Evolutionary conservation across 1,140 invertebrate genomes (phyloP).

Genomic region (Delia radicum): DNA sequence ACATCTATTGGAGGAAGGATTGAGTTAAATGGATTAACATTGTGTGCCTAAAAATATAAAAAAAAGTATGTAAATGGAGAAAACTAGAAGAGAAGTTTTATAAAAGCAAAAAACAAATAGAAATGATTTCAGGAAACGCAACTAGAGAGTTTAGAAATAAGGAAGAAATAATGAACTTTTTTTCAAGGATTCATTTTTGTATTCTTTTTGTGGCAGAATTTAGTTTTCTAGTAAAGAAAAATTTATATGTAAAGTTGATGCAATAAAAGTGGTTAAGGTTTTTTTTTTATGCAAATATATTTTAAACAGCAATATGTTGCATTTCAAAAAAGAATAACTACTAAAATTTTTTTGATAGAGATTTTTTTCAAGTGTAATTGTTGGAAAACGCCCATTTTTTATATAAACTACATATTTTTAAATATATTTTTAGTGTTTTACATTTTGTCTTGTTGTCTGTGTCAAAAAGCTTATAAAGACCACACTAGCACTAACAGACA

Average conservation of each 20-base stretch:
- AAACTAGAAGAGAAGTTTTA: background rate
- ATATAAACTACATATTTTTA: too few relatives aligned
- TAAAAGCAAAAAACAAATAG: background rate
- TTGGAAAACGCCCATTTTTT: background rate
- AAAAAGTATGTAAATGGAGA: background rate
- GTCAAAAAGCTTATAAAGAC: background rate
- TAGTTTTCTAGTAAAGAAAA: background rate
- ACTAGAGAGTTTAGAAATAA: background rate
- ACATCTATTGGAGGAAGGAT: background rate
- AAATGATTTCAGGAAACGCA: background rate
- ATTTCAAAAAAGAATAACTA: background rate
- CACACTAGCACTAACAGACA: background rate
- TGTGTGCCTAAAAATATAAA: background rate
- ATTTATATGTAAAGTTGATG: background rate
- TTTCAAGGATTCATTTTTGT: too few relatives aligned
- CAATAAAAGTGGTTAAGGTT: background rate
- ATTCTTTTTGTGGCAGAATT: background rate
- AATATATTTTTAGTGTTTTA: background rate
- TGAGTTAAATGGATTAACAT: constrained; percentile 22
- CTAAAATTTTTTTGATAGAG: background rate
- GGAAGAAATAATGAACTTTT: background rate
- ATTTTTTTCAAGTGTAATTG: background rate
- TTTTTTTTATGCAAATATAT: background rate
- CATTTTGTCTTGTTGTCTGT: background rate
- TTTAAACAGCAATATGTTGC: background rate